Conservation (phyloP, 1,140 invertebrate genomes). For the Drosophila grimshawi region DNA sequence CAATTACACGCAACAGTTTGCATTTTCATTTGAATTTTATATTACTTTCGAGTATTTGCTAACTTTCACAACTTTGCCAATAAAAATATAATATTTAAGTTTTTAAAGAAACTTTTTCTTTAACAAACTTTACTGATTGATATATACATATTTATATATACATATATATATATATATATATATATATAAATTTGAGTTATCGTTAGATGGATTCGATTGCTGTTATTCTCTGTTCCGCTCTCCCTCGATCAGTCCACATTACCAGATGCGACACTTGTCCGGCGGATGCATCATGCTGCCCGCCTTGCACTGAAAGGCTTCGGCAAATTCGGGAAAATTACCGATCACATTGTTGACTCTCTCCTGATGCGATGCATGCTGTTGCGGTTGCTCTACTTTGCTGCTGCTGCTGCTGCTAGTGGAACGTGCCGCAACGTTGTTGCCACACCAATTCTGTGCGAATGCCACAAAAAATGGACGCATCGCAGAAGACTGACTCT, state of each 20-base stretch:
- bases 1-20: neutral
- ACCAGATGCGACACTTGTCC: constrained; percentile 74
- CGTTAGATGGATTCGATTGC: no score
- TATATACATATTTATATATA: no score
- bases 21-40: no score
- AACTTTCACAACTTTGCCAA: no score
- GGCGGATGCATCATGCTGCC: constrained; percentile 67
- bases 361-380: constrained; percentile 58
- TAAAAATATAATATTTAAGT: no score
- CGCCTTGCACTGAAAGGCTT: constrained; percentile 57
- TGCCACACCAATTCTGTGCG: constrained; percentile 78
- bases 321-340: constrained; percentile 71
- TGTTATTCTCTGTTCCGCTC: no score
- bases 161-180: no score
- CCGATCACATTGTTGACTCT: constrained; percentile 77
- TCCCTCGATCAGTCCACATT: neutral
- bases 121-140: no score
- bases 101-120: no score
- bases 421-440: neutral
- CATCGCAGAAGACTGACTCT: neutral
- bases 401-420: neutral
- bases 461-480: constrained; percentile 70
- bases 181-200: no score
- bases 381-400: no score
- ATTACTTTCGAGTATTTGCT: no score